Conservation (phyloP, 2,797 vertebrate species). For the Brachyalestes nurse region DNA sequence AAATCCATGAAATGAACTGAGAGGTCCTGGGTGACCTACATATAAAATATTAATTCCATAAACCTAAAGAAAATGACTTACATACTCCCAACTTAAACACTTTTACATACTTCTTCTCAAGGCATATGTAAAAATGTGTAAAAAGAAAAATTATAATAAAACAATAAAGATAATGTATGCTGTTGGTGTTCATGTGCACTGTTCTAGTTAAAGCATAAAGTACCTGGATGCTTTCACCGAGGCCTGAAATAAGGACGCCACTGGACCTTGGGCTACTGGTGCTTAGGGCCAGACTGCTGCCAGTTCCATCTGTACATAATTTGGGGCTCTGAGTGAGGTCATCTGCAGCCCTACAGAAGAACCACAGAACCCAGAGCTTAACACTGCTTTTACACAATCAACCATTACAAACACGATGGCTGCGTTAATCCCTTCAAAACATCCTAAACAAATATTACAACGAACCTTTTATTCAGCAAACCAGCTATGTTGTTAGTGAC, state of each 20-base stretch:
- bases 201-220: neutral
- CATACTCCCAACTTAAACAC: too few species aligned
- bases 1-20: too few species aligned
- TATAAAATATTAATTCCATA: too few species aligned
- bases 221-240: slow-evolving; percentile 87
- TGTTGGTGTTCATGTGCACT: neutral
- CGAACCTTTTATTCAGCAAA: neutral
- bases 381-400: neutral
- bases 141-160: too few species aligned
- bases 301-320: slow-evolving; percentile 80
- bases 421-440: neutral
- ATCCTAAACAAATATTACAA: neutral
- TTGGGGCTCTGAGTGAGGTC: slow-evolving; percentile 89
- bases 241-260: slow-evolving; percentile 85
- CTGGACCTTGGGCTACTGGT: slow-evolving; percentile 83
- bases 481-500: neutral
- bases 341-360: slow-evolving; percentile 79
- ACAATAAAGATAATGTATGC: too few species aligned
- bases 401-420: neutral
- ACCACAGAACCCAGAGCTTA: neutral
- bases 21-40: too few species aligned
- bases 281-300: slow-evolving; percentile 73
- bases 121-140: neutral
- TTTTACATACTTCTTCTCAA: too few species aligned
- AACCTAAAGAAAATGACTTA: too few species aligned